phyloP scores from a whole-genome alignment of 2,797 vertebrate species.

The Pteropus rufus region DNA sequence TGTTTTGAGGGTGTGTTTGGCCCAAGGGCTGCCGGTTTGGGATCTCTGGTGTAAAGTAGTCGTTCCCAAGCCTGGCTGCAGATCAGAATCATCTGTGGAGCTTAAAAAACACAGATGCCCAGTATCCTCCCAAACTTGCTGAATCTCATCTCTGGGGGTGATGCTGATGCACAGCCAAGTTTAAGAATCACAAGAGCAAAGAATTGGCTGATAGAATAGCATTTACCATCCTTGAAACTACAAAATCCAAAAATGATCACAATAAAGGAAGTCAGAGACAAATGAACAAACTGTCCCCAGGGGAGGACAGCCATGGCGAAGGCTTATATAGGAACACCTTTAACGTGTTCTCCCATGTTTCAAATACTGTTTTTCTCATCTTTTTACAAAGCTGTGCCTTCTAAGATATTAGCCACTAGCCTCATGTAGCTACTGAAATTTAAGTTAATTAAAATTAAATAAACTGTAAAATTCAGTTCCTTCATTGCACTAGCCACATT shows the following conservation, averaged over 20 bases:
- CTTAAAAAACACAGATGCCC: conserved; percentile 69
- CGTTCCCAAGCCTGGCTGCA: conserved; percentile 53
- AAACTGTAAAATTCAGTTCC: not conserved
- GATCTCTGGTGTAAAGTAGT: conserved; percentile 63
- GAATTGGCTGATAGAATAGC: not conserved
- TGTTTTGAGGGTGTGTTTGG: conserved; percentile 74
- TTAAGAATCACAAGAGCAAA: conserved; percentile 27
- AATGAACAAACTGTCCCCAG: not conserved
- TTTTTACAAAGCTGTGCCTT: not conserved
- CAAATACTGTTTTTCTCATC: not conserved
- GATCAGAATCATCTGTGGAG: conserved; percentile 63
- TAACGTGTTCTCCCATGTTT: not conserved
- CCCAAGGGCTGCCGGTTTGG: conserved; percentile 68
- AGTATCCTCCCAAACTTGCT: conserved; percentile 24
- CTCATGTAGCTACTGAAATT: not conserved
- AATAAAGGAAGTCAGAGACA: not conserved
- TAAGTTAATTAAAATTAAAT: not conserved
- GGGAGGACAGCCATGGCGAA: not conserved
- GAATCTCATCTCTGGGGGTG: conserved; percentile 15
- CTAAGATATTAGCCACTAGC: not conserved
- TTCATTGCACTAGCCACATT: not conserved
- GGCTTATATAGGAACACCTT: not conserved
- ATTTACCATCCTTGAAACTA: not conserved
- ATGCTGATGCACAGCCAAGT: conserved; percentile 9
- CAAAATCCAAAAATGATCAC: not conserved